Percentiles rank a stretch among this genome's conserved stretches.
Evolutionary conservation across 2,797 vertebrate species (phyloP).

Genomic region (Darevskia mixta): DNA sequence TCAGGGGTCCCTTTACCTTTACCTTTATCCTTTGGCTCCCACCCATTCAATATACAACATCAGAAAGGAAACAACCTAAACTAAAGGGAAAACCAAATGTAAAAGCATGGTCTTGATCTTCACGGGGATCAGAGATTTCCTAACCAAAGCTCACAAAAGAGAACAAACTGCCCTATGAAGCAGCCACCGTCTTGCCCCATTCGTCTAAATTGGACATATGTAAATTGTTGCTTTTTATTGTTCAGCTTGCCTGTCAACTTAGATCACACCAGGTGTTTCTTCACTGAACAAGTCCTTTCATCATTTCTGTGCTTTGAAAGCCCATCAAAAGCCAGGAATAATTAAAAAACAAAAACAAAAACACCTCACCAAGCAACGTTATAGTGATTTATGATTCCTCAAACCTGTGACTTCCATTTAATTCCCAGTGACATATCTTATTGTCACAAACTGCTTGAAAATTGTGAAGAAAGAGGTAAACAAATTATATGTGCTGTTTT

Average conservation of each 20-base stretch:
- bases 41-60: too few species aligned
- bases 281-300: not conserved
- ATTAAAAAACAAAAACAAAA: not conserved
- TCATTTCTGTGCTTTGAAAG: conserved; percentile 28
- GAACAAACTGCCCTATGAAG: not conserved
- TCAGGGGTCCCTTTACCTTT: too few species aligned
- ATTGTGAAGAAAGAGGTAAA: not conserved
- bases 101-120: not conserved
- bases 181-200: not conserved
- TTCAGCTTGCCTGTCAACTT: not conserved
- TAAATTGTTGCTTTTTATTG: conserved; percentile 4
- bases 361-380: not conserved
- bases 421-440: conserved; percentile 38
- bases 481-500: conserved; percentile 17
- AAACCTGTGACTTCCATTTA: not conserved
- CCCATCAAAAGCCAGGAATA: not conserved
- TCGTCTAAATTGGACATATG: conserved; percentile 23
- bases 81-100: not conserved
- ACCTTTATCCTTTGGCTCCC: not conserved
- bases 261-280: not conserved
- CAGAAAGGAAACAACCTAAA: too few species aligned
- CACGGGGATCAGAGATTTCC: not conserved
- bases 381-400: not conserved
- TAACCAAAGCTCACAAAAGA: not conserved
- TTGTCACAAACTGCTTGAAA: conserved; percentile 38